phyloP scores from a whole-genome alignment of 2,113 vertebrate genomes.

The Polyodon spathula region DNA sequence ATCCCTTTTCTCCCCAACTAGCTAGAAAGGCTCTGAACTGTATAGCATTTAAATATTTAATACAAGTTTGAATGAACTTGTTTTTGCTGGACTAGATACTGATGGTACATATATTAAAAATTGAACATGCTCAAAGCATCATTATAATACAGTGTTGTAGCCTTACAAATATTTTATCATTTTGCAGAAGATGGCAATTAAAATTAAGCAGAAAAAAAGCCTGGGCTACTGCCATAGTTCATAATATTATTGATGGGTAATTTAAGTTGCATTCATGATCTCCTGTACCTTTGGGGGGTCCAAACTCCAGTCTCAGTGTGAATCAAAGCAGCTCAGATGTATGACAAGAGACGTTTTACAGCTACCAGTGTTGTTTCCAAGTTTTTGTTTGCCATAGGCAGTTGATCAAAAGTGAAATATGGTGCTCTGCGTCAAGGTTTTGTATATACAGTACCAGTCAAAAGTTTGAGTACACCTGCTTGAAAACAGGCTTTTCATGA shows the following conservation, averaged over 20 bases:
- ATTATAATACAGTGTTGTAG: constrained; percentile 32
- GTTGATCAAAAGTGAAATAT: constrained; percentile 19
- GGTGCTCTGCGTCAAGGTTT: constrained; percentile 12
- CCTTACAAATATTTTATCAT: constrained; percentile 34
- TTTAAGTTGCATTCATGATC: constrained; percentile 23
- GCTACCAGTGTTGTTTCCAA: constrained; percentile 22
- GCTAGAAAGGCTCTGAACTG: constrained; percentile 1
- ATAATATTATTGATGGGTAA: constrained; percentile 26
- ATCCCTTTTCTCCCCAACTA: neutral
- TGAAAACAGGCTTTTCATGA: no score
- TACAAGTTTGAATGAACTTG: constrained; percentile 23
- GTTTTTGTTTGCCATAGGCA: constrained; percentile 20
- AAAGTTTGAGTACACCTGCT: no score
- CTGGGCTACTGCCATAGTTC: constrained; percentile 14
- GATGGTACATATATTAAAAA: constrained; percentile 31
- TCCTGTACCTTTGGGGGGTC: constrained; percentile 11
- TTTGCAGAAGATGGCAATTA: constrained; percentile 20
- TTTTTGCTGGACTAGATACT: constrained; percentile 28
- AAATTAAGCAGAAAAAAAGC: constrained; percentile 12
- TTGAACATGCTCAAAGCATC: constrained; percentile 26
- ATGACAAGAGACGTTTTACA: constrained; percentile 11
- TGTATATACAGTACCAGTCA: no score
- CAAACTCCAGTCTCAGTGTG: constrained; percentile 4
- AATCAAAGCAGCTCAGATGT: neutral
- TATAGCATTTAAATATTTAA: constrained; percentile 30